Evolutionary conservation across 1,140 invertebrate species (phyloP), one percentile per base, ranked within the genome.

Genomic region (Eumeta japonica): DNA sequence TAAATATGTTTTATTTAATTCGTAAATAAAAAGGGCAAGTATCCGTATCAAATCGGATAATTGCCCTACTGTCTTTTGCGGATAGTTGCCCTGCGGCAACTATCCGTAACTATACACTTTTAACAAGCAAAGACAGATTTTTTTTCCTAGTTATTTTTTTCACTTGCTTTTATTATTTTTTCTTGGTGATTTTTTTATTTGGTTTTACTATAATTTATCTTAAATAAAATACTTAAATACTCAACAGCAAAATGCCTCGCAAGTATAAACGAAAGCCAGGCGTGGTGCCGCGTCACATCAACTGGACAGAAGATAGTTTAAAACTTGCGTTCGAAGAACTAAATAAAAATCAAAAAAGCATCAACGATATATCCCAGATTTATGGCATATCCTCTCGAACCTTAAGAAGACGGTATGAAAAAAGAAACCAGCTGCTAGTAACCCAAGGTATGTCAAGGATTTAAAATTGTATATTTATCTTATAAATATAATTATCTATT

Each of bases 141-240:
- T n/a, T 17, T 17, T 17, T 10, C 13, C 13, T n/a, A n/a, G 10
- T 16, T 35, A 3, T 14, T 35, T 17, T 16, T 35, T 35, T 13
- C 10, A 16, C 10, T 35, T 35, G 10, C 31, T 35, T 11, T 27
- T 16, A 27, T 14, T 11, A 35, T n/a, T 35, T 11, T 35, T 24
- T 24, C 16, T 10, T 35, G 13, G 15, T 17, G 13, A 17, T 10
- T 24, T 35, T 13, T 30, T 12, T 10, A 30, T 12, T 30, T 45
- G 54, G 82, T 3, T 81, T 85, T 58, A 83, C 83, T 84, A 16
- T 82, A 81, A 0, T 81, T 81, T 43, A 81, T 81, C 52, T 57
- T 84, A 9, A 81, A 81, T n/a, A 71, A 83, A n/a, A n/a, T n/a
- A n/a, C n/a, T n/a, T n/a, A n/a, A n/a, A n/a, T n/a, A n/a, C n/a